Percentiles rank a stretch among this genome's conserved stretches.
Evolutionary conservation across 2,797 vertebrate genomes (phyloP).

Genomic region (Melanotaenia nigrans): DNA sequence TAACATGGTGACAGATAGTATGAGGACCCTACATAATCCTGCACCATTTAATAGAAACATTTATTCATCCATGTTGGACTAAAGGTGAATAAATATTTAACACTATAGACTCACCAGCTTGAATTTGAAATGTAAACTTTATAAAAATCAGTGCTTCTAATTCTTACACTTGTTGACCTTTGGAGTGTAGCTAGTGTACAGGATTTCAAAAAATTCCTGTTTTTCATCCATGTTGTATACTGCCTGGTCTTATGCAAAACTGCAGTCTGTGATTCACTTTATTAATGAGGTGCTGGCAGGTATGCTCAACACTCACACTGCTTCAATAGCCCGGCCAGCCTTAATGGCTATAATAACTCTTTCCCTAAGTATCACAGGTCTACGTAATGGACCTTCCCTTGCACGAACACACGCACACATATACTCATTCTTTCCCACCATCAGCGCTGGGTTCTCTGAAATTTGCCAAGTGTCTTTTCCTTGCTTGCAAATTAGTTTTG

Average conservation of each 20-base stretch:
- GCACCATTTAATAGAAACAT: constrained; percentile 21
- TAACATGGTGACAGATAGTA: constrained; percentile 17
- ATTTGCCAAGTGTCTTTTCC: constrained; percentile 79
- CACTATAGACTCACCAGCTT: constrained; percentile 16
- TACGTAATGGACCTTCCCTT: constrained; percentile 64
- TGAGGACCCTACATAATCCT: constrained; percentile 24
- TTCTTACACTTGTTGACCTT: constrained; percentile 49
- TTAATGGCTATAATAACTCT: constrained; percentile 84
- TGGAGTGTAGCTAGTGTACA: constrained; percentile 25
- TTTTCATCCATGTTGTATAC: constrained; percentile 45
- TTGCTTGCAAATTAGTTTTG: constrained; percentile 81
- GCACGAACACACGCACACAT: constrained; percentile 13
- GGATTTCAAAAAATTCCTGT: constrained; percentile 26
- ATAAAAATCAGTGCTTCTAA: constrained; percentile 28
- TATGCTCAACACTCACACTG: constrained; percentile 60
- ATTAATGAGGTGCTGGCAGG: constrained; percentile 77
- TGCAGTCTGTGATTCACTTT: constrained; percentile 69
- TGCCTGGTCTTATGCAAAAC: constrained; percentile 49
- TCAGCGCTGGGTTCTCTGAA: constrained; percentile 52
- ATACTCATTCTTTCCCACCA: constrained; percentile 11
- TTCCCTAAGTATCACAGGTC: constrained; percentile 76
- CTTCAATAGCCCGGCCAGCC: constrained; percentile 59
- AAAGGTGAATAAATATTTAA: constrained; percentile 50
- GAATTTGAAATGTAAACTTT: constrained; percentile 47
- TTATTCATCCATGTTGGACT: constrained; percentile 29